These are phyloP conservation scores for Epinotia nisella DNA, from an alignment of 2,888 invertebrate species.

Conservation along the genomic window DNA sequence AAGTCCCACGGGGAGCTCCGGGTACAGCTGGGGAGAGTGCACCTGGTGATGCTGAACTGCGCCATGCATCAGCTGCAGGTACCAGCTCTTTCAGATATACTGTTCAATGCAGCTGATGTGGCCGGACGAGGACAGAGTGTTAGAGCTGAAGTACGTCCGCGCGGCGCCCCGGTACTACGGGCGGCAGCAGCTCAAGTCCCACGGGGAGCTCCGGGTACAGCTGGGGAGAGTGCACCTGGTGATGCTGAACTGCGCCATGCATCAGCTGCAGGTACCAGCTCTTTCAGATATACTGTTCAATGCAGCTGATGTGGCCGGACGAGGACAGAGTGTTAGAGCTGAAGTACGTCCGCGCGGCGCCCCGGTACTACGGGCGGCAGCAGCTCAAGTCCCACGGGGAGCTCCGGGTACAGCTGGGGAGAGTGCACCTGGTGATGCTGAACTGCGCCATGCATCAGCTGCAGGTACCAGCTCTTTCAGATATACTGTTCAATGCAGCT, in stretches of 20 bases:
- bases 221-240: conserved; percentile 90
- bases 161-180: conserved; percentile 85
- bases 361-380: no score
- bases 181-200: conserved; percentile 82
- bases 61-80: conserved; percentile 88
- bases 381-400: no score
- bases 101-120: no score
- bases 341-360: no score
- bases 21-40: conserved; percentile 88
- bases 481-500: no score
- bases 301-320: no score
- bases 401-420: no score
- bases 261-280: conserved; percentile 89
- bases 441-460: no score
- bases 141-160: conserved; percentile 91
- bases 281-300: no score
- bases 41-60: conserved; percentile 88
- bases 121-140: conserved; percentile 91
- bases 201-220: conserved; percentile 88
- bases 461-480: no score
- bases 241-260: conserved; percentile 86
- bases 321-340: no score
- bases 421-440: no score
- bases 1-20: conserved; percentile 89
- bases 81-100: background rate